These are phyloP conservation scores for Amphiprion ocellaris DNA, from an alignment of 2,113 vertebrate genomes.

Conservation along the genomic window DNA sequence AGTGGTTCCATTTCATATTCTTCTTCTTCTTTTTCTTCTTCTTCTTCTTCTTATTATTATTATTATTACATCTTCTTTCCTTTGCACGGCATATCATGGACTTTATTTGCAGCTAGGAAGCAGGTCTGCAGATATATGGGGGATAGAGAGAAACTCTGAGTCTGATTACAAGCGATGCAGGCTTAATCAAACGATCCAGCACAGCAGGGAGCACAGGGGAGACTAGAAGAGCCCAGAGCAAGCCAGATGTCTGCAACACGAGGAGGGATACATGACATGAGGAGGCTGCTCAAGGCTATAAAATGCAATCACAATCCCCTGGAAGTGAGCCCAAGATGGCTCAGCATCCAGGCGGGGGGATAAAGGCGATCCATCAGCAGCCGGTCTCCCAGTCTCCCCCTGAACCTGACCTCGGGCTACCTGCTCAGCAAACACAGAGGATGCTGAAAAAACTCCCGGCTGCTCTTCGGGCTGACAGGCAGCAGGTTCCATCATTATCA, in stretches of 20 bases:
- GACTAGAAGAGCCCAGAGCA: constrained; percentile 67
- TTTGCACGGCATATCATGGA: background rate
- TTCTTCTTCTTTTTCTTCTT: too few relatives aligned
- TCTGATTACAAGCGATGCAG: constrained; percentile 48
- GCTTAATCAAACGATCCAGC: constrained; percentile 72
- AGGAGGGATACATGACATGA: constrained; percentile 57
- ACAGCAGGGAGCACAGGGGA: constrained; percentile 54
- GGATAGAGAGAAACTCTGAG: constrained; percentile 6
- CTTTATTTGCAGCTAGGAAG: background rate
- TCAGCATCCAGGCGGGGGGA: constrained; percentile 43
- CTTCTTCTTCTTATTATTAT: too few relatives aligned
- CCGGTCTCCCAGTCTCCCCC: constrained; percentile 19
- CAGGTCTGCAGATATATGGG: constrained; percentile 21
- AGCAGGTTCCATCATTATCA: constrained; percentile 31
- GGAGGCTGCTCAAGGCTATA: constrained; percentile 51
- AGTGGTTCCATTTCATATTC: background rate
- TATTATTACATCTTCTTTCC: too few relatives aligned
- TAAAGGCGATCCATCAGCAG: constrained; percentile 46
- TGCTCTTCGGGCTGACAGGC: constrained; percentile 16
- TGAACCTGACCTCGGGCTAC: constrained; percentile 53
- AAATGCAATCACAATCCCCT: constrained; percentile 69
- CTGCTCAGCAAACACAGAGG: constrained; percentile 26
- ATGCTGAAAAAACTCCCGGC: constrained; percentile 13
- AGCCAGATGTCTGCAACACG: constrained; percentile 67
- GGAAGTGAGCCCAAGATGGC: constrained; percentile 61